Conservation (phyloP, 2,888 invertebrate species). For the Brachyptera putata region DNA sequence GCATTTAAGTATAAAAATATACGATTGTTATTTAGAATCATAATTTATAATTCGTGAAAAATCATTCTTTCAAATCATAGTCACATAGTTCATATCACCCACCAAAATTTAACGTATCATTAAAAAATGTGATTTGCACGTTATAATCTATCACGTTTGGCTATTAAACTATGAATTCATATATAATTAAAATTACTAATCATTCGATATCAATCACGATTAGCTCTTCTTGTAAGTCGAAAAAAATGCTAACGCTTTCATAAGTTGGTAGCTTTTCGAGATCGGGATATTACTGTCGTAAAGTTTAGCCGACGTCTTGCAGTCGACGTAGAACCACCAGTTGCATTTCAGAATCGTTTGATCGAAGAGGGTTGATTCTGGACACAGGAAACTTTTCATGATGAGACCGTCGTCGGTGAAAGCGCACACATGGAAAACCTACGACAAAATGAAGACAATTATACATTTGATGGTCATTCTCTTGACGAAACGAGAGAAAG, state of each 20-base stretch:
- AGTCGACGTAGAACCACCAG: conserved; percentile 93
- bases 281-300: conserved; percentile 89
- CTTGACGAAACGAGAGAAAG: too few species aligned
- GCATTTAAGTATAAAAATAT: too few species aligned
- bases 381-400: conserved; percentile 88
- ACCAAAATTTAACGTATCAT: too few species aligned
- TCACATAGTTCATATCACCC: too few species aligned
- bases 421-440: conserved; percentile 91
- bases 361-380: conserved; percentile 86
- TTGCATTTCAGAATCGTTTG: conserved; percentile 88
- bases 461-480: too few species aligned
- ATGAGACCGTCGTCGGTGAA: conserved; percentile 83
- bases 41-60: too few species aligned
- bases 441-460: too few species aligned
- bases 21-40: too few species aligned
- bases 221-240: conserved; percentile 68
- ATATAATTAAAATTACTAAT: background rate
- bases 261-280: conserved; percentile 85
- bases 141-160: too few species aligned
- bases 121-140: too few species aligned
- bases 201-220: background rate
- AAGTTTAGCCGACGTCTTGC: conserved; percentile 70
- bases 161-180: too few species aligned
- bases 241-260: conserved; percentile 86
- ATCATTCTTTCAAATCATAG: too few species aligned